A percentile compares a stretch with the other conserved stretches of the same genome.
Evolutionary conservation across 2,113 vertebrate species (phyloP).

Genomic region (Gyps fulvus): DNA sequence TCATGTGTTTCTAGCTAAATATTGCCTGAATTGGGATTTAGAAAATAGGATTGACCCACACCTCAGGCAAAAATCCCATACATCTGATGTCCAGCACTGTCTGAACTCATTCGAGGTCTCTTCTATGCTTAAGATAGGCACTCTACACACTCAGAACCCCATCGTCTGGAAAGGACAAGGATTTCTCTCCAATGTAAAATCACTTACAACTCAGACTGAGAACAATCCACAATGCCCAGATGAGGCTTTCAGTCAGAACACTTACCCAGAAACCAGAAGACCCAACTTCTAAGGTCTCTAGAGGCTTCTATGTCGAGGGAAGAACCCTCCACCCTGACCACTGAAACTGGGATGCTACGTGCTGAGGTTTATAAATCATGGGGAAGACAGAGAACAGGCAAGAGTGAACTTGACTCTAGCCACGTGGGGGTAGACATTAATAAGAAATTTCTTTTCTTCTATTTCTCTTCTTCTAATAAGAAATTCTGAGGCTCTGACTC

Average conservation of each 20-base stretch:
- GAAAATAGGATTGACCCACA: background rate
- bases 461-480: too few relatives aligned
- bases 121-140: background rate
- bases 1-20: background rate
- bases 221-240: background rate
- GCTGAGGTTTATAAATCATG: background rate
- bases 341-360: background rate
- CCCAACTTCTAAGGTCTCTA: background rate
- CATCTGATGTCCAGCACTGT: background rate
- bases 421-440: background rate
- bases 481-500: background rate
- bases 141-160: background rate
- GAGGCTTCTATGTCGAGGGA: background rate
- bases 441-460: background rate
- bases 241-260: background rate
- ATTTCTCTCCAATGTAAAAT: background rate
- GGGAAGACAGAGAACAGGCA: background rate
- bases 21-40: background rate
- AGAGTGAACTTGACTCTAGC: background rate
- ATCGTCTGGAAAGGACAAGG: background rate
- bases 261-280: background rate
- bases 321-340: background rate
- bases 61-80: background rate
- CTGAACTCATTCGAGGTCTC: background rate
- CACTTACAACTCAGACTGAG: background rate